Evolutionary conservation across 92 coral and sea anemone species (phyloP).

Genomic region (Siderastrea radians): DNA sequence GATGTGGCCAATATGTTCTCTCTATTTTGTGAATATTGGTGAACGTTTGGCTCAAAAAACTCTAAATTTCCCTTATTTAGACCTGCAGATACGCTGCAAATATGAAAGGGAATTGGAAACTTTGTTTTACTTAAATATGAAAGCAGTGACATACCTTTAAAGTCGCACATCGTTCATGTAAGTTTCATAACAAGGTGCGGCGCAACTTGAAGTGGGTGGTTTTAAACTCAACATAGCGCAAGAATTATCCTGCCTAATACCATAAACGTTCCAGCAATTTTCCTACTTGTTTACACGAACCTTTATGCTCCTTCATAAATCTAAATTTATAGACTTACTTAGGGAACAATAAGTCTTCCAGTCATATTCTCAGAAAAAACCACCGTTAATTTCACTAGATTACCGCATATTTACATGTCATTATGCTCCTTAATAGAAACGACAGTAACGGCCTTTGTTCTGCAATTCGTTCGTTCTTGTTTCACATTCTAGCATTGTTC

Average conservation of each 20-base stretch:
- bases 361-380: slow-evolving; percentile 7
- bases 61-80: neutral
- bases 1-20: neutral
- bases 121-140: neutral
- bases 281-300: neutral
- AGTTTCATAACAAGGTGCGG: neutral
- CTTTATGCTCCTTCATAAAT: neutral
- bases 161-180: neutral
- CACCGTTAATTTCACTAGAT: slow-evolving; percentile 7
- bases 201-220: neutral
- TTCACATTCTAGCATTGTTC: neutral
- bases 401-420: slow-evolving; percentile 45
- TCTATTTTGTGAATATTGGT: neutral
- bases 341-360: neutral
- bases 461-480: neutral
- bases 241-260: neutral
- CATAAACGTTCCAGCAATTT: neutral
- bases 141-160: neutral
- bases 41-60: neutral
- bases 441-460: neutral
- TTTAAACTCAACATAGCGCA: neutral
- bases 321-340: slow-evolving; percentile 21
- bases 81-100: neutral
- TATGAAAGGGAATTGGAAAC: neutral
- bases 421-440: neutral